Conservation (phyloP, 2,113 vertebrate species). For the Campylomormyrus numenius region DNA sequence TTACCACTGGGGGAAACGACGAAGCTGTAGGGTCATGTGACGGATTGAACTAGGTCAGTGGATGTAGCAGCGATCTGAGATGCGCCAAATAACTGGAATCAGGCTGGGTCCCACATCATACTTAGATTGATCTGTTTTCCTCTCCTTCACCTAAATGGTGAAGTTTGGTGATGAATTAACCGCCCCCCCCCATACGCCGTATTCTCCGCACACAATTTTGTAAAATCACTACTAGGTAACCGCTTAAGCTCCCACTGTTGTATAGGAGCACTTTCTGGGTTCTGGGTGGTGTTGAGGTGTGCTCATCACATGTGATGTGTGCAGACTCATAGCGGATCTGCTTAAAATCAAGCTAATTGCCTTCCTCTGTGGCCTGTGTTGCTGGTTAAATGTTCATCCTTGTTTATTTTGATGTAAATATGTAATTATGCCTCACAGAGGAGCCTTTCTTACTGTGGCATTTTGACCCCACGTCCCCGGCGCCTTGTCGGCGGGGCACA, state of each 20-base stretch:
- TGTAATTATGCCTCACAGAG: not conserved
- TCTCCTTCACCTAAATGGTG: not conserved
- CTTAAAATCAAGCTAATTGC: not conserved
- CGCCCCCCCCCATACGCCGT: no score
- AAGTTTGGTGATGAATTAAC: not conserved
- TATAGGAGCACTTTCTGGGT: not conserved
- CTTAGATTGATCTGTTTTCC: not conserved
- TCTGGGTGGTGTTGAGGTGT: not conserved
- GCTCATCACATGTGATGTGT: not conserved
- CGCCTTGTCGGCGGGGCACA: not conserved
- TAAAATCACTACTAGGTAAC: not conserved
- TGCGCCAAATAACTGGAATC: not conserved
- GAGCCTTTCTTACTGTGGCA: not conserved
- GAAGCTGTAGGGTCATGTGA: not conserved
- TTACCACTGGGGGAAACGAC: not conserved
- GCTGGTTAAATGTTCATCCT: not conserved
- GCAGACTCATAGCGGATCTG: not conserved
- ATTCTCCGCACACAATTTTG: not conserved
- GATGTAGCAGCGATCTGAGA: not conserved
- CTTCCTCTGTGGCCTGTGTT: not conserved
- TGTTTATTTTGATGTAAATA: not conserved
- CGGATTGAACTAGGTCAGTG: not conserved
- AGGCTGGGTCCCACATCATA: not conserved
- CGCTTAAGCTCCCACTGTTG: not conserved
- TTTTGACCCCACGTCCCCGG: not conserved